Evolutionary conservation across 1,140 invertebrate genomes (phyloP).

Genomic region (Neodiprion lecontei): DNA sequence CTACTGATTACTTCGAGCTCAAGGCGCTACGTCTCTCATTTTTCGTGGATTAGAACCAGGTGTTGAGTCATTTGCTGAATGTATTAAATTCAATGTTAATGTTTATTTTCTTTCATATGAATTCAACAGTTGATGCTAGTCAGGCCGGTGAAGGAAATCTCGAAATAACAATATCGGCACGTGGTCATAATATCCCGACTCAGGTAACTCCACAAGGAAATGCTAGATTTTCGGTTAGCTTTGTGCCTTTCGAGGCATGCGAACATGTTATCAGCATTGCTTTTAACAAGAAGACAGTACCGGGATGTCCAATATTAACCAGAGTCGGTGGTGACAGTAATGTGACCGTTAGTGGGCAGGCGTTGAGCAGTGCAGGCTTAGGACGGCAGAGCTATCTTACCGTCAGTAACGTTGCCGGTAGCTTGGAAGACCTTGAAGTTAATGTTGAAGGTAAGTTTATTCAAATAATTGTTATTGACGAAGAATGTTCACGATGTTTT

Average conservation of each 20-base stretch:
- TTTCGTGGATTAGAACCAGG: background rate
- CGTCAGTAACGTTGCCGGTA: conserved; percentile 76
- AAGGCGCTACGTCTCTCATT: background rate
- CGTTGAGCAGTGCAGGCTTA: conserved; percentile 68
- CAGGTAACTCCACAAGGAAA: conserved; percentile 95
- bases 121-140: conserved; percentile 85
- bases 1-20: background rate
- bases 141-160: conserved; percentile 97
- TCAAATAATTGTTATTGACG: conserved; percentile 12
- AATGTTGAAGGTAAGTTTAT: conserved; percentile 87
- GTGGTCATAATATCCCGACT: conserved; percentile 93
- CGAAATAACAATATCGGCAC: conserved; percentile 94
- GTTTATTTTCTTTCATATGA: background rate
- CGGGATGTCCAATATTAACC: conserved; percentile 83
- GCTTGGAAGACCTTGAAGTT: conserved; percentile 90
- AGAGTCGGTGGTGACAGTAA: conserved; percentile 75
- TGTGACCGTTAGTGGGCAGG: conserved; percentile 75
- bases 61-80: conserved; percentile 16
- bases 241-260: conserved; percentile 90
- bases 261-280: conserved; percentile 96
- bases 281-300: conserved; percentile 90
- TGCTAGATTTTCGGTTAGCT: conserved; percentile 91
- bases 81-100: background rate
- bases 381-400: conserved; percentile 70
- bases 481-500: too few relatives aligned